phyloP scores from a whole-genome alignment of 2,888 invertebrate species.

The Aproaerema taeniolella region DNA sequence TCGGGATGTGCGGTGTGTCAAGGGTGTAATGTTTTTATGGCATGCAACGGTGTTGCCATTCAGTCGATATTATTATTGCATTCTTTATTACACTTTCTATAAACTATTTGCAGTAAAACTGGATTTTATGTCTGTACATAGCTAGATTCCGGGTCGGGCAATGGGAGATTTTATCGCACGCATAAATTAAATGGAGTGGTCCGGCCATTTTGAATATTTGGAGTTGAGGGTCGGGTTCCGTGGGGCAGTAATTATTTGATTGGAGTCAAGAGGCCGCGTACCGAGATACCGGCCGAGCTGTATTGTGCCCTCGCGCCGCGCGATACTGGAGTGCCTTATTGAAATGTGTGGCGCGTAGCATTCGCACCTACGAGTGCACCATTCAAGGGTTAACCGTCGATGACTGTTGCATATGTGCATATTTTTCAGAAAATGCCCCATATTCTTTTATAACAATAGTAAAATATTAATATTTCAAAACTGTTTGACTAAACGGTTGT shows the following conservation, averaged over 20 bases:
- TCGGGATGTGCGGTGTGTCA: conserved; percentile 73
- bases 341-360: conserved; percentile 38
- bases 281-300: conserved; percentile 59
- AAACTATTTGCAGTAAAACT: conserved; percentile 1
- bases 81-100: conserved; percentile 1
- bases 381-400: conserved; percentile 62
- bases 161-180: conserved; percentile 50
- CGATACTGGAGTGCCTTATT: conserved; percentile 51
- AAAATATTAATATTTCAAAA: neutral
- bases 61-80: conserved; percentile 34
- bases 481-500: neutral
- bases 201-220: conserved; percentile 73
- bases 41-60: conserved; percentile 38
- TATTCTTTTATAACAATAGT: neutral
- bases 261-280: conserved; percentile 73
- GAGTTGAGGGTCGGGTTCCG: conserved; percentile 51
- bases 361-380: conserved; percentile 65
- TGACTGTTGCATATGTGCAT: conserved; percentile 18
- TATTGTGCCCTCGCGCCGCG: conserved; percentile 49
- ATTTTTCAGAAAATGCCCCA: no score
- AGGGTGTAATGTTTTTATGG: conserved; percentile 73
- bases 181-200: conserved; percentile 47
- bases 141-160: neutral
- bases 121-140: neutral
- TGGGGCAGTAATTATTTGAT: conserved; percentile 76